Conservation (phyloP, 1,140 invertebrate species). For the Bombus confusus region DNA sequence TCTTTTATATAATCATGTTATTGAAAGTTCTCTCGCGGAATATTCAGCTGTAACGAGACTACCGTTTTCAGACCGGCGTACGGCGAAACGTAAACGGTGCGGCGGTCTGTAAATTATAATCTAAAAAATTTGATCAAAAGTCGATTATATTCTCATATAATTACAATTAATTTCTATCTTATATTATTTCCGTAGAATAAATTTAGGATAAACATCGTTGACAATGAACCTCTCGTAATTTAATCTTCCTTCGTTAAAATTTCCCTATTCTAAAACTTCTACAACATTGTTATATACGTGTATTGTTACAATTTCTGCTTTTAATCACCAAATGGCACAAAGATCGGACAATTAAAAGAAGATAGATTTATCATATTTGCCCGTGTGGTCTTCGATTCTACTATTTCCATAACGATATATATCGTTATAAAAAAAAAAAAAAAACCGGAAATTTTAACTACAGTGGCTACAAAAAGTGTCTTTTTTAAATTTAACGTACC, state of each 20-base stretch:
- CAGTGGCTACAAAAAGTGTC: too few species aligned
- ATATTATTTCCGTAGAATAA: neutral
- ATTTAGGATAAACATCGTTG: neutral
- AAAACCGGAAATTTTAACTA: too few species aligned
- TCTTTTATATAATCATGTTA: conserved; percentile 7
- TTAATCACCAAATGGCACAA: neutral
- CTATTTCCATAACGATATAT: too few species aligned
- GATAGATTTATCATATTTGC: too few species aligned
- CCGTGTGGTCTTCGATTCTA: too few species aligned
- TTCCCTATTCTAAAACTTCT: neutral
- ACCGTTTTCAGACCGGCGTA: neutral
- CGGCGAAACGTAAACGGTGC: neutral
- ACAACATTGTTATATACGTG: too few species aligned
- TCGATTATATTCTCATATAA: neutral
- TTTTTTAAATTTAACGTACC: too few species aligned
- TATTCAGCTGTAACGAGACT: neutral
- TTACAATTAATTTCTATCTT: too few species aligned
- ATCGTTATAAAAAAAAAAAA: too few species aligned
- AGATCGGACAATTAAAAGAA: too few species aligned
- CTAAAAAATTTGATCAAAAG: neutral
- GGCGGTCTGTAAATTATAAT: neutral
- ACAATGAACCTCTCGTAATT: neutral
- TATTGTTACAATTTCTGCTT: too few species aligned
- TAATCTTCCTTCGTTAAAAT: neutral
- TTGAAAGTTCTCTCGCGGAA: neutral